phyloP scores from a whole-genome alignment of 2,888 invertebrate species.

The Syrphus vitripennis region DNA sequence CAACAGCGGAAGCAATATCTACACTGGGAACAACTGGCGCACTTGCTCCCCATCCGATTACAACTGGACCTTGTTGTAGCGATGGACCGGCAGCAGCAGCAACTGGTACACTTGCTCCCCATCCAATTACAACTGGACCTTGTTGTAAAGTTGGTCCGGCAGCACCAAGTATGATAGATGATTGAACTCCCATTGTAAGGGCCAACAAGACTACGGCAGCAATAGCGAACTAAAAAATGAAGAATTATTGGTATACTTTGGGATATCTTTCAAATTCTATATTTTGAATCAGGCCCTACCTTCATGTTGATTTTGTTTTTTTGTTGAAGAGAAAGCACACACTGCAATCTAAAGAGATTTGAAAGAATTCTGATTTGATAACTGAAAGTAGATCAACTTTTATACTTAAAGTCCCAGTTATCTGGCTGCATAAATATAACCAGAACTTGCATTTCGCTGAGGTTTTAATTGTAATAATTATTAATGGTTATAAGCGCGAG shows the following conservation, averaged over 20 bases:
- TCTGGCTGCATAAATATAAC: background rate
- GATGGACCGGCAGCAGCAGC: slow-evolving; percentile 16
- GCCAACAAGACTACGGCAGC: slow-evolving; percentile 78
- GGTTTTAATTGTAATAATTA: slow-evolving; percentile 28
- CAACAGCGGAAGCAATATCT: slow-evolving; percentile 44
- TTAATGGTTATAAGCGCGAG: background rate
- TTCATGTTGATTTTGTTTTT: slow-evolving; percentile 63
- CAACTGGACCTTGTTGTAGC: slow-evolving; percentile 31
- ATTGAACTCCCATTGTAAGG: slow-evolving; percentile 77
- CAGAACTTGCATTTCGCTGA: background rate
- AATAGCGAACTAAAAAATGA: slow-evolving; percentile 76
- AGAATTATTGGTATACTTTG: background rate
- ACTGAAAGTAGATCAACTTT: slow-evolving; percentile 32
- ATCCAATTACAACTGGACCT: slow-evolving; percentile 30
- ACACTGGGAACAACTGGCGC: slow-evolving; percentile 14
- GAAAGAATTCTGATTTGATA: slow-evolving; percentile 28
- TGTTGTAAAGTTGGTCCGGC: slow-evolving; percentile 33
- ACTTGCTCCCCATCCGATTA: slow-evolving; percentile 38
- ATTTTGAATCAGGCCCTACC: slow-evolving; percentile 7
- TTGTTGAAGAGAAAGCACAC: slow-evolving; percentile 72
- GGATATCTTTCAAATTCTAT: background rate
- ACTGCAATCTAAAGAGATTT: slow-evolving; percentile 12
- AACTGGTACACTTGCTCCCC: slow-evolving; percentile 39
- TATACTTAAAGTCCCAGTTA: slow-evolving; percentile 26
- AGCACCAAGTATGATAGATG: slow-evolving; percentile 73